These are phyloP conservation scores for Etheostoma nigrum DNA, from an alignment of 2,797 vertebrate species.

Conservation along the genomic window DNA sequence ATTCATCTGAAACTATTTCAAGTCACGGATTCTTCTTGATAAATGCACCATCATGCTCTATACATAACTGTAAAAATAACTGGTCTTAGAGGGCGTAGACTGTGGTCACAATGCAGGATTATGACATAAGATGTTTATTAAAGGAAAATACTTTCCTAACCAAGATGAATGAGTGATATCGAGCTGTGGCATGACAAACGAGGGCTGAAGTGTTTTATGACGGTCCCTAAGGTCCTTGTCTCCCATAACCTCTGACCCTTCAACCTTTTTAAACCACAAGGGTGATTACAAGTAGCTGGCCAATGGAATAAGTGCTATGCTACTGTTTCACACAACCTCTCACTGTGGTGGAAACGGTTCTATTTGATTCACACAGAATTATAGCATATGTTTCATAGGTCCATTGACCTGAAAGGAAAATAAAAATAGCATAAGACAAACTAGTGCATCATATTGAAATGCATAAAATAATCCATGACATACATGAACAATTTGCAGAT, in stretches of 20 bases:
- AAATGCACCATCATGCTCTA: constrained; percentile 23
- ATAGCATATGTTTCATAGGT: neutral
- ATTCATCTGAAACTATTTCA: neutral
- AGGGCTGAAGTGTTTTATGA: constrained; percentile 82
- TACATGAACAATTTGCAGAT: neutral
- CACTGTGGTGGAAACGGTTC: neutral
- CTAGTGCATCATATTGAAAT: neutral
- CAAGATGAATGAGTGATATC: constrained; percentile 79
- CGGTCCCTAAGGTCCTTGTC: constrained; percentile 74
- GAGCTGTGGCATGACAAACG: constrained; percentile 77
- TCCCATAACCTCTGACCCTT: constrained; percentile 78
- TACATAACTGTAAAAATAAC: constrained; percentile 36
- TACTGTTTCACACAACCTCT: constrained; percentile 42
- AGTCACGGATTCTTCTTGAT: constrained; percentile 16
- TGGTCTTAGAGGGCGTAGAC: constrained; percentile 23
- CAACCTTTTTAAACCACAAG: constrained; percentile 80
- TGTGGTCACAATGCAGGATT: constrained; percentile 52
- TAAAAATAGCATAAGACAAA: neutral
- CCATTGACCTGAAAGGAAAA: neutral
- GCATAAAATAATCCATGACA: neutral
- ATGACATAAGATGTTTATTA: constrained; percentile 69
- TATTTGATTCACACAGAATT: neutral
- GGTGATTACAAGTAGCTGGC: constrained; percentile 75
- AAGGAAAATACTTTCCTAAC: constrained; percentile 75
- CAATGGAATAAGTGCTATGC: constrained; percentile 57